Evolutionary conservation across 37 sponge, comb jelly and placozoan genomes (phyloP).

Genomic region (Haliclona indistincta): DNA sequence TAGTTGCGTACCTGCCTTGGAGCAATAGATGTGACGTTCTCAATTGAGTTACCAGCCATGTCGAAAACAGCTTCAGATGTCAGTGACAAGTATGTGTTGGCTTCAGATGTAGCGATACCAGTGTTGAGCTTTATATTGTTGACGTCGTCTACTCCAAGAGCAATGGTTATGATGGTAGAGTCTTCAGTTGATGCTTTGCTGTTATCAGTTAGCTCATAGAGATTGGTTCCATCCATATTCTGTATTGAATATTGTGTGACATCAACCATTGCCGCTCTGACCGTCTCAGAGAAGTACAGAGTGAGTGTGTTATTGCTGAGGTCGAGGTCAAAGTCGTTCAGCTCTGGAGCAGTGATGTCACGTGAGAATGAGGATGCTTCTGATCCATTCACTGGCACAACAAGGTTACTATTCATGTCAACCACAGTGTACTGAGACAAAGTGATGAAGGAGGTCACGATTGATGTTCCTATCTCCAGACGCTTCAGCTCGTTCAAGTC

Average conservation of each 20-base stretch:
- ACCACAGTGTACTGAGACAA: conserved; percentile 21
- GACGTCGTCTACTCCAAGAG: conserved; percentile 62
- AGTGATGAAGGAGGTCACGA: conserved; percentile 20
- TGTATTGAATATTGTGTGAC: conserved; percentile 68
- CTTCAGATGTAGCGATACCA: conserved; percentile 49
- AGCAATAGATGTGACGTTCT: conserved; percentile 2
- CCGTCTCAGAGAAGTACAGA: conserved; percentile 82
- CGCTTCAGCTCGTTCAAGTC: conserved; percentile 90
- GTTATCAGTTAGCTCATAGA: conserved; percentile 42
- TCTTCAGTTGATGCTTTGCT: conserved; percentile 28
- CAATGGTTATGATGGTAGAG: conserved; percentile 48
- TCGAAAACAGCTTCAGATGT: conserved; percentile 61
- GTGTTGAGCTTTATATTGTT: conserved; percentile 73
- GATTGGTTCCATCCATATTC: conserved; percentile 20
- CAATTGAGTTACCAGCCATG: conserved; percentile 54
- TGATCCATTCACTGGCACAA: conserved; percentile 29
- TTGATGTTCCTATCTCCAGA: conserved; percentile 51
- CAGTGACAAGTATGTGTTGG: conserved; percentile 71
- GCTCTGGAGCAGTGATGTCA: conserved; percentile 65
- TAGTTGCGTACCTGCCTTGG: conserved; percentile 60
- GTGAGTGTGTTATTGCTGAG: conserved; percentile 65
- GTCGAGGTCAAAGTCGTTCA: conserved; percentile 66
- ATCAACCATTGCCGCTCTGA: conserved; percentile 47
- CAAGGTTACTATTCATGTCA: conserved; percentile 59
- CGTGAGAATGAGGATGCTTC: conserved; percentile 21